These are phyloP conservation scores for Chelidonichthys spinosus DNA, from an alignment of 2,797 vertebrate genomes.

Conservation along the genomic window DNA sequence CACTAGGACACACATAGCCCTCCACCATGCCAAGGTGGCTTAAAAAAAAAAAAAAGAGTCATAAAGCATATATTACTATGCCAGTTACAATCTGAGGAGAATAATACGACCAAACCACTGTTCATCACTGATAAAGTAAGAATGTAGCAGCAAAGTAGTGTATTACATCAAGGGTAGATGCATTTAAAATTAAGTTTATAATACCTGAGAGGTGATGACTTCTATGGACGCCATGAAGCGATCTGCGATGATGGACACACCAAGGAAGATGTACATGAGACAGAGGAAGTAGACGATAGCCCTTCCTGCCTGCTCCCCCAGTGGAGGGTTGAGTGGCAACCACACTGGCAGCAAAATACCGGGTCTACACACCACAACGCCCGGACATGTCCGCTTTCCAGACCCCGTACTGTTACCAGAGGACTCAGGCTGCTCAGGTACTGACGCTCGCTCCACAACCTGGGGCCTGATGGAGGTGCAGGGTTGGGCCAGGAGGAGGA, in stretches of 20 bases:
- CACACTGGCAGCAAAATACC: conserved; percentile 93
- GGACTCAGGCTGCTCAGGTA: conserved; percentile 44
- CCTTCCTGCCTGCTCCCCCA: conserved; percentile 88
- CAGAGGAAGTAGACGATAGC: conserved; percentile 92
- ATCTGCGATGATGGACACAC: conserved; percentile 96
- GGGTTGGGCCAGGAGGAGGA: conserved; percentile 62
- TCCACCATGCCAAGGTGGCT: no score
- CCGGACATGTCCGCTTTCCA: conserved; percentile 57
- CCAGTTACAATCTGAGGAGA: not conserved
- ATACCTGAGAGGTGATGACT: conserved; percentile 97
- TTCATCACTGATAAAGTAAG: not conserved
- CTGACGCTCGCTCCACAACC: conserved; percentile 55
- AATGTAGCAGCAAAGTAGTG: not conserved
- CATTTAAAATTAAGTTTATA: not conserved
- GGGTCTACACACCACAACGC: conserved; percentile 81
- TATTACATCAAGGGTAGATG: not conserved
- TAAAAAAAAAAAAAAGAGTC: no score
- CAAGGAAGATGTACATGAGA: conserved; percentile 96
- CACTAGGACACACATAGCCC: no score
- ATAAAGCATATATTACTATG: not conserved
- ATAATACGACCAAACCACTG: not conserved
- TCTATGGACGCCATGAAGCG: conserved; percentile 98
- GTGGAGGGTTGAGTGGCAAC: conserved; percentile 88
- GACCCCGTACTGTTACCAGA: conserved; percentile 50
- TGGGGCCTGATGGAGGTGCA: conserved; percentile 64